A percentile compares a stretch with the other conserved stretches of the same genome.
These are phyloP conservation scores for Hemiscyllium ocellatum DNA, from an alignment of 2,113 vertebrate genomes.

Conservation along the genomic window DNA sequence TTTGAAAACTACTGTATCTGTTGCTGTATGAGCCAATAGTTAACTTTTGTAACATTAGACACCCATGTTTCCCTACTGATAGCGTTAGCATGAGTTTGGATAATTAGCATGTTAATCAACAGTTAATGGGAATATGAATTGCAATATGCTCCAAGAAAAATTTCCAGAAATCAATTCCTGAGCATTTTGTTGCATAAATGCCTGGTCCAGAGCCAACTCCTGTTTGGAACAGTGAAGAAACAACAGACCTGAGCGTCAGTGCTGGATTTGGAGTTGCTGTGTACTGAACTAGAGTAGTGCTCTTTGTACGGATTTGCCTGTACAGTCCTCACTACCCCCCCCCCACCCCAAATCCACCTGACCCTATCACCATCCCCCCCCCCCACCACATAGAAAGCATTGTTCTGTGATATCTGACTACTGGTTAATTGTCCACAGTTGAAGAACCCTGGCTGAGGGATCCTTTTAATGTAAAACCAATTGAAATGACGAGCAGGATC, in stretches of 20 bases:
- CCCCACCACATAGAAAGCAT: not conserved
- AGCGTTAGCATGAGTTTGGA: not conserved
- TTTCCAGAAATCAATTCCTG: too few species aligned
- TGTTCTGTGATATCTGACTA: not conserved
- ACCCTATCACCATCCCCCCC: too few species aligned
- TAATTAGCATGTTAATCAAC: not conserved
- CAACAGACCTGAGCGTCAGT: not conserved
- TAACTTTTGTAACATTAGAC: not conserved
- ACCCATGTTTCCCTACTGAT: not conserved
- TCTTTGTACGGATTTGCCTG: not conserved
- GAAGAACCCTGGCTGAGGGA: not conserved
- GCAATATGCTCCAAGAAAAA: not conserved
- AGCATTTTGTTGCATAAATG: too few species aligned
- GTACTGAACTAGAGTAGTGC: not conserved
- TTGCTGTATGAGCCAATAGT: not conserved
- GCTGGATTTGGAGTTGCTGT: not conserved
- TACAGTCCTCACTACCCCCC: too few species aligned
- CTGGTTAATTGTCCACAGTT: not conserved
- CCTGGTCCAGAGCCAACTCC: not conserved
- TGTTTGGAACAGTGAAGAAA: not conserved
- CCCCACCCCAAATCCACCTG: too few species aligned
- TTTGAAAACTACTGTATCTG: not conserved
- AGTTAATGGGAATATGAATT: not conserved
- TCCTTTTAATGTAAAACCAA: not conserved
- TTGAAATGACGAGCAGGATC: not conserved